phyloP scores from a whole-genome alignment of 2,113 vertebrate species.

The Galbula dea region DNA sequence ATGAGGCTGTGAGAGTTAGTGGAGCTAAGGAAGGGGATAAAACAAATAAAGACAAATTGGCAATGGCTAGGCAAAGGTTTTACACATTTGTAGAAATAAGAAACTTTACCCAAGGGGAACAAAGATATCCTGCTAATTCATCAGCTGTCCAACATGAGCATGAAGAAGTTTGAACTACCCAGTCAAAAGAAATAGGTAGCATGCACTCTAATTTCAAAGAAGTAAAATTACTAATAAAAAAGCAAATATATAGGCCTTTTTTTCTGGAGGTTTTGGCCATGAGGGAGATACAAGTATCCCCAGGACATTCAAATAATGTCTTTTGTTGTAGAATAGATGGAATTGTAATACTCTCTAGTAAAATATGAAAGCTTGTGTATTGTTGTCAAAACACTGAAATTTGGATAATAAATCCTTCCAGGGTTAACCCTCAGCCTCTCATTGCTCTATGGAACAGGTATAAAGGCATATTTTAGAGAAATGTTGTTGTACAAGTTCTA shows the following conservation, averaged over 20 bases:
- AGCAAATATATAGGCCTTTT: not conserved
- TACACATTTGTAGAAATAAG: not conserved
- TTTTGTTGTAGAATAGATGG: not conserved
- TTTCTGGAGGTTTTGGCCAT: not conserved
- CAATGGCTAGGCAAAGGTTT: not conserved
- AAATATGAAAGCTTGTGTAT: not conserved
- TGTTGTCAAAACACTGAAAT: not conserved
- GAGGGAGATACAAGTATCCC: not conserved
- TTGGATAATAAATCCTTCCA: not conserved
- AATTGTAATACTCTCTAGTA: not conserved
- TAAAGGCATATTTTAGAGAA: not conserved
- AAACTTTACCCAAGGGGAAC: not conserved
- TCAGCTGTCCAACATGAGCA: not conserved
- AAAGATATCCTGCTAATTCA: not conserved
- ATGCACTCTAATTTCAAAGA: not conserved
- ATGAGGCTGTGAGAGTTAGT: not conserved
- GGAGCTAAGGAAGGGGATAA: not conserved
- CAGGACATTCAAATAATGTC: not conserved
- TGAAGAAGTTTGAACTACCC: not conserved
- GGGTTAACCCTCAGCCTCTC: not conserved
- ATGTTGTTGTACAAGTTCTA: not conserved
- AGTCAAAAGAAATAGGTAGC: not conserved
- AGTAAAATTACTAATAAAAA: not conserved
- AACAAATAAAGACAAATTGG: not conserved
- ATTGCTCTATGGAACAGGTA: not conserved